Conservation (phyloP, 2,888 invertebrate species). For the Spatulosminthurus flaviceps region DNA sequence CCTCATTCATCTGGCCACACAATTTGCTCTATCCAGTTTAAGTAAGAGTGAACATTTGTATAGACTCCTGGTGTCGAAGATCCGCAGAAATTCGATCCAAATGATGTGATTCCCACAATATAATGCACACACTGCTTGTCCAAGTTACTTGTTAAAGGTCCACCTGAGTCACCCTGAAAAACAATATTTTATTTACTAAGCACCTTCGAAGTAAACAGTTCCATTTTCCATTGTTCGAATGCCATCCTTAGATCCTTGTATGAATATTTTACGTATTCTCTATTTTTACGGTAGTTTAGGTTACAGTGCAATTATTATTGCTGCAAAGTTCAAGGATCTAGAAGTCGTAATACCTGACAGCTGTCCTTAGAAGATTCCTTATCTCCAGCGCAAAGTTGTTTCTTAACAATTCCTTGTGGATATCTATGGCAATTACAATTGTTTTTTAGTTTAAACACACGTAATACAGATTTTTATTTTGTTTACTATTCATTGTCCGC, state of each 20-base stretch:
- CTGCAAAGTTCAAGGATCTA: neutral
- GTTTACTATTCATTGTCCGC: too few species aligned
- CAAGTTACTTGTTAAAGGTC: slow-evolving; percentile 22
- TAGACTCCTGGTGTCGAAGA: slow-evolving; percentile 57
- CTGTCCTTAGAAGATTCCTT: slow-evolving; percentile 49
- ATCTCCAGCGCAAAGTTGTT: slow-evolving; percentile 54
- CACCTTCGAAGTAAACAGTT: too few species aligned
- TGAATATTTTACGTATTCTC: too few species aligned
- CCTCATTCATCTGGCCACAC: slow-evolving; percentile 51
- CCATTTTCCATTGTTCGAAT: too few species aligned
- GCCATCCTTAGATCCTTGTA: too few species aligned
- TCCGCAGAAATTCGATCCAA: slow-evolving; percentile 53
- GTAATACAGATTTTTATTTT: too few species aligned
- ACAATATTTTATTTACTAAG: too few species aligned
- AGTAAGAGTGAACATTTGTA: slow-evolving; percentile 59
- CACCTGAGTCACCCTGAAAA: slow-evolving; percentile 53
- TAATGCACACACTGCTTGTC: slow-evolving; percentile 37
- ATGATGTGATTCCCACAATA: slow-evolving; percentile 40
- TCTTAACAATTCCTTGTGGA: slow-evolving; percentile 46
- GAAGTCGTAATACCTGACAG: slow-evolving; percentile 45
- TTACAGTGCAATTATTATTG: too few species aligned
- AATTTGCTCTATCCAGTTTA: slow-evolving; percentile 59
- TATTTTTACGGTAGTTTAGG: neutral
- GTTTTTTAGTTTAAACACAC: too few species aligned
- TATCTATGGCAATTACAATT: slow-evolving; percentile 32